A percentile compares a stretch with the other conserved stretches of the same genome.
These are phyloP conservation scores for Eilema caniola DNA, from an alignment of 2,888 invertebrate genomes.

Conservation along the genomic window DNA sequence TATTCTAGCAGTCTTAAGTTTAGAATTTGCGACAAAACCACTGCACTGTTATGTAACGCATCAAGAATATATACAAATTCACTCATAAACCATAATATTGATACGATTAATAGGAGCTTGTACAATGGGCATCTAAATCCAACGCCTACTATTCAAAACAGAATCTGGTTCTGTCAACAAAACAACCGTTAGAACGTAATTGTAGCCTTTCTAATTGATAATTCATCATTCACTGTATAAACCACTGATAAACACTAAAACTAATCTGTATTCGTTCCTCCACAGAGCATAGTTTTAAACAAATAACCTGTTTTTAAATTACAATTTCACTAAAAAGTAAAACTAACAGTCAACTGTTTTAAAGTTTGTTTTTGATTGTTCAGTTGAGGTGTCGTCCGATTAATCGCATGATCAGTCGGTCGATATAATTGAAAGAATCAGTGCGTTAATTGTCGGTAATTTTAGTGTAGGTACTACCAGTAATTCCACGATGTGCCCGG, in stretches of 20 bases:
- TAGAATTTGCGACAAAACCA: background rate
- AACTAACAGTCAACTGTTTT: background rate
- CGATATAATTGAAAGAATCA: constrained; percentile 35
- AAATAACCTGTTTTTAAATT: constrained; percentile 3
- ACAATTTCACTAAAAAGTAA: background rate
- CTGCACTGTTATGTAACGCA: background rate
- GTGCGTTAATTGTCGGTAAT: constrained; percentile 41
- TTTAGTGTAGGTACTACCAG: constrained; percentile 28
- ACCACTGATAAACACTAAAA: constrained; percentile 22
- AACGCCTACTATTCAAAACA: constrained; percentile 5
- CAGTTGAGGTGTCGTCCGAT: constrained; percentile 18
- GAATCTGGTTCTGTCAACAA: constrained; percentile 20
- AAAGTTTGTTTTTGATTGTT: constrained; percentile 7
- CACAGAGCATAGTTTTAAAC: constrained; percentile 6
- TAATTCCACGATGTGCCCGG: constrained; percentile 26
- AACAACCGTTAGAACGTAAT: constrained; percentile 49
- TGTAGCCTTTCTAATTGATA: constrained; percentile 49
- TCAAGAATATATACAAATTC: background rate
- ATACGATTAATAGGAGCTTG: background rate
- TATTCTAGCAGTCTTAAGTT: too few species aligned
- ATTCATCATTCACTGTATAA: constrained; percentile 42
- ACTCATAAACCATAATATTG: background rate
- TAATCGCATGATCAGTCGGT: constrained; percentile 42
- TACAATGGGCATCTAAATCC: constrained; percentile 3
- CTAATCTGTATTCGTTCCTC: constrained; percentile 7